phyloP scores from a whole-genome alignment of 1,140 invertebrate species.

The Goniozus legneri region DNA sequence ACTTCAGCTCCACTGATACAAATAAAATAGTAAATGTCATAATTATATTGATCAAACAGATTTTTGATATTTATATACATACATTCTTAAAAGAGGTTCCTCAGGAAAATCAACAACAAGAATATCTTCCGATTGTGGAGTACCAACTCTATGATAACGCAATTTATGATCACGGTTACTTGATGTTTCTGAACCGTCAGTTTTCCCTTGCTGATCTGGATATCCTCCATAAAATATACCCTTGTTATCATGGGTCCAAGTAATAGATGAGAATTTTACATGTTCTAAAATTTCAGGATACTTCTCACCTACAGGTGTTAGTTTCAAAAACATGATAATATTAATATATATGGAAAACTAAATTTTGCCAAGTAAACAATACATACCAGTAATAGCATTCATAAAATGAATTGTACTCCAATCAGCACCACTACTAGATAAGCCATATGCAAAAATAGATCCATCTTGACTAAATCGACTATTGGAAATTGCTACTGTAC shows the following conservation, averaged over 20 bases:
- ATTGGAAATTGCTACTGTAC: constrained; percentile 80
- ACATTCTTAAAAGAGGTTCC: constrained; percentile 90
- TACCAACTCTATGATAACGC: constrained; percentile 88
- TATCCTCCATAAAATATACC: constrained; percentile 92
- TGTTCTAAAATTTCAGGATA: constrained; percentile 85
- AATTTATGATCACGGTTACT: constrained; percentile 88
- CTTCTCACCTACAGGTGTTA: constrained; percentile 66
- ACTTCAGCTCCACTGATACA: constrained; percentile 70
- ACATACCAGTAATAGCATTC: constrained; percentile 68
- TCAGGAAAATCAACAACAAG: constrained; percentile 88
- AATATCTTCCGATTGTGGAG: constrained; percentile 83
- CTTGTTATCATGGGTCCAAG: constrained; percentile 94
- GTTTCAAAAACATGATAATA: background rate
- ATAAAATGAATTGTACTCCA: constrained; percentile 90
- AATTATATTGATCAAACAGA: constrained; percentile 10
- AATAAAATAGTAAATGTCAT: constrained; percentile 11
- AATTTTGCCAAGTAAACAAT: background rate
- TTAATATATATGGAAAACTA: constrained; percentile 10
- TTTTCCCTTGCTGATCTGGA: constrained; percentile 74
- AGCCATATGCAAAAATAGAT: constrained; percentile 82
- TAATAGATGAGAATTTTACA: constrained; percentile 86
- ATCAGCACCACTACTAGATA: constrained; percentile 91
- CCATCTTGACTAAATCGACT: constrained; percentile 90
- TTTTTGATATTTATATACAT: constrained; percentile 43
- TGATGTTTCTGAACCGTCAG: constrained; percentile 88